Base-by-base conservation (phyloP, 2,797 vertebrate genomes). In the Parauchenoglanis punctatus region DNA sequence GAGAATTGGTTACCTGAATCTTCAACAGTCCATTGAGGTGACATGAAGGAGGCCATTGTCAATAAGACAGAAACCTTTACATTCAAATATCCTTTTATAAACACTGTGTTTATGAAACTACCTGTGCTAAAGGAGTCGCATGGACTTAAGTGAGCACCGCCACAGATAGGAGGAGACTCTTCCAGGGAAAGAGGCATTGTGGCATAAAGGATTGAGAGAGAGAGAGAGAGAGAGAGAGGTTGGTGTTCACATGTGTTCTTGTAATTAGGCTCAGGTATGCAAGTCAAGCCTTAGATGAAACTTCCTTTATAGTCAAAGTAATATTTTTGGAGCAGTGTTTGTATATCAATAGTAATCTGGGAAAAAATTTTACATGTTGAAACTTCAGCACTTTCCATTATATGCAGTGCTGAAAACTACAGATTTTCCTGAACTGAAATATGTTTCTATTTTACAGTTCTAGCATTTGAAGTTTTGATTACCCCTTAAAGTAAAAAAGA, bases 81-180 rank as follows among this genome's bases (percentile, higher is more conserved):
- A 28, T 52, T 54, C 28, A 80, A 59, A 80, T 40, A 40, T 80
- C 17, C 1, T 20, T 56, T 58, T 54, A 15, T 77, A 77, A 28
- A 58, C 20, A 28, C 3, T 28, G n/a, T 4, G n/a, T 58, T 80
- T 59, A 28, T 58, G 31, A 80, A 80, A 20, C 54, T 80, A 11
- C 1, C 52, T 12, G 77, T 35, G 52, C 17, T 11, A 35, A 54
- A 77, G 75, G 7, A 20, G 76, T 35, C 76, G 35, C 28, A 20
- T 20, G 7, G 52, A 23, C 54, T 20, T n/a, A 49, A n/a, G 46
- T 52, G 54, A 78, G 10, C 11, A 80, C 28, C 54, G 23, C 3
- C 18, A 35, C 17, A 77, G 49, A 54, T 77, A 77, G 76, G 52
- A 56, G 54, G 76, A 78, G 52, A 58, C 76, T 40, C 75, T 56